phyloP scores from a whole-genome alignment of 2,888 invertebrate genomes.

The Drosophila mettleri region DNA sequence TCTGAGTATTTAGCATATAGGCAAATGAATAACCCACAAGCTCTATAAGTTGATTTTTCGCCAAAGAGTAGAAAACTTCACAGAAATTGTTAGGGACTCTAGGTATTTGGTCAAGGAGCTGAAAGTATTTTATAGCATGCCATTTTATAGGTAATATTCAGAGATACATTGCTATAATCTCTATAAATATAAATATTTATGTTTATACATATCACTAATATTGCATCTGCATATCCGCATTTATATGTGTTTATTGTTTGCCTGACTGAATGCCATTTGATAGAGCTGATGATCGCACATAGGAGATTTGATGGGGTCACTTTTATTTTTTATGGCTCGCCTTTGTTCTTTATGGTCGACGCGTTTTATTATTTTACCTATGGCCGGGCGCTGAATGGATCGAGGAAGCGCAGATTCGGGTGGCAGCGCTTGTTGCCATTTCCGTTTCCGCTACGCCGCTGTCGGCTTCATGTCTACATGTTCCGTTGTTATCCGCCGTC shows the following conservation, averaged over 20 bases:
- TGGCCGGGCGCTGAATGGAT: slow-evolving; percentile 1
- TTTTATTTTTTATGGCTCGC: slow-evolving; percentile 34
- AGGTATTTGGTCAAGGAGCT: neutral
- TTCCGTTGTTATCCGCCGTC: slow-evolving; percentile 47
- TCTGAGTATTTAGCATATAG: too few relatives aligned
- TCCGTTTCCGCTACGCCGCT: slow-evolving; percentile 71
- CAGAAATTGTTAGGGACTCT: neutral
- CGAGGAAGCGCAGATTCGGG: neutral
- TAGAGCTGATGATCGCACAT: slow-evolving; percentile 1
- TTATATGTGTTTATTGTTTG: too few relatives aligned
- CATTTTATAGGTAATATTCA: neutral
- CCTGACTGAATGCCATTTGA: neutral
- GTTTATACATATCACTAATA: neutral
- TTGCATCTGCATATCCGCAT: neutral
- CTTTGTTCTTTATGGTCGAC: slow-evolving; percentile 16
- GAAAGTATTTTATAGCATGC: too few relatives aligned
- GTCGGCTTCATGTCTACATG: slow-evolving; percentile 72
- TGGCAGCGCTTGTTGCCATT: slow-evolving; percentile 75
- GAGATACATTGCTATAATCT: neutral
- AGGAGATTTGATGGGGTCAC: slow-evolving; percentile 21
- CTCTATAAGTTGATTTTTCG: too few relatives aligned
- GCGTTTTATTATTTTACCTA: slow-evolving; percentile 37
- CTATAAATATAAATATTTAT: neutral
- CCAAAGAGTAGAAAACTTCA: neutral
- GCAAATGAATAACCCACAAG: too few relatives aligned